A percentile compares a stretch with the other conserved stretches of the same genome.
Evolutionary conservation across 2,888 invertebrate species (phyloP).

Genomic region (Lasioglossum oenotherae): DNA sequence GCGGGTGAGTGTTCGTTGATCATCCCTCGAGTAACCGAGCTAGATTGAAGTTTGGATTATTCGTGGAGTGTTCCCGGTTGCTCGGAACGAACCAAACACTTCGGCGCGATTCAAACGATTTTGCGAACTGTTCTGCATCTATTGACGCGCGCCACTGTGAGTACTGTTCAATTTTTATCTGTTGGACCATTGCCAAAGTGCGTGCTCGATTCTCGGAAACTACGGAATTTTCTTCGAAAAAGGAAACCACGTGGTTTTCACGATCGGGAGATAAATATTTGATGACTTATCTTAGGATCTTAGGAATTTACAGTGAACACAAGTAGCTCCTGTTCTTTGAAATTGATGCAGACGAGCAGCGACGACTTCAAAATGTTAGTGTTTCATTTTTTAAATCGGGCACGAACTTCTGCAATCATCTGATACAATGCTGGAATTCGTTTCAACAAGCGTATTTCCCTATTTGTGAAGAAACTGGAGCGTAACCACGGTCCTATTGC

Average conservation of each 20-base stretch:
- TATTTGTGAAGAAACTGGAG: neutral
- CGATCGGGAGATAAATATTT: neutral
- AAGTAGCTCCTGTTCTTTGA: no score
- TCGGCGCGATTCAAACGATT: neutral
- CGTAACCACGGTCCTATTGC: neutral
- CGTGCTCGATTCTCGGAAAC: neutral
- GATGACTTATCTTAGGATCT: neutral
- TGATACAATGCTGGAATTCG: neutral
- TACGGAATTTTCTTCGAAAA: neutral
- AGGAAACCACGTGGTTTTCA: neutral
- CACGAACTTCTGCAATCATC: neutral
- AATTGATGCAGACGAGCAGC: no score
- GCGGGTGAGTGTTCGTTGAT: neutral
- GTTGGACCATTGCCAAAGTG: neutral
- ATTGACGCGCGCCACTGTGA: neutral
- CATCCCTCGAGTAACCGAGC: neutral
- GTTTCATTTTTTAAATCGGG: neutral
- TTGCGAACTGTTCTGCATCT: neutral
- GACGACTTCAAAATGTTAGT: no score
- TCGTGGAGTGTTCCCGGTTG: neutral
- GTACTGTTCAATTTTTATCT: neutral
- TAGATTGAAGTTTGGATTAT: constrained; percentile 11
- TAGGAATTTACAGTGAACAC: neutral
- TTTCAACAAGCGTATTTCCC: neutral
- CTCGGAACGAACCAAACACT: neutral